Conservation (phyloP, 1,140 invertebrate genomes). For the Lucilia sericata region DNA sequence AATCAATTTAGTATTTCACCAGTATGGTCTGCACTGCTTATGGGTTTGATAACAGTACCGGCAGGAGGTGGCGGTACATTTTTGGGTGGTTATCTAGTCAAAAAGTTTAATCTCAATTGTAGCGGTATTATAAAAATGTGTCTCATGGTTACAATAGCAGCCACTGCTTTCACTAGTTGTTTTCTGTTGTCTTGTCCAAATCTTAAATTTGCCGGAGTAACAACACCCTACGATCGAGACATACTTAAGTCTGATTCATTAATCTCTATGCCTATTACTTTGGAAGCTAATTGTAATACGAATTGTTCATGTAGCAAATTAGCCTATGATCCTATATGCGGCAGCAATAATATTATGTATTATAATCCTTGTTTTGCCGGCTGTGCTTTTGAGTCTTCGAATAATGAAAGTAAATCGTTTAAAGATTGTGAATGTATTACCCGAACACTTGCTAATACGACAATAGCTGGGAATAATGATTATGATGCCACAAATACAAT, state of each 20-base stretch:
- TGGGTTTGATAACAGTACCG: slow-evolving; percentile 81
- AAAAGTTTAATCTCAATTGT: slow-evolving; percentile 78
- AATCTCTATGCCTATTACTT: slow-evolving; percentile 21
- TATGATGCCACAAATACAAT: slow-evolving; percentile 74
- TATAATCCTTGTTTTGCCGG: slow-evolving; percentile 88
- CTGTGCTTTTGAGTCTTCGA: slow-evolving; percentile 71
- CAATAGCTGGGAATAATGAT: slow-evolving; percentile 44
- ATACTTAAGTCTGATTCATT: neutral
- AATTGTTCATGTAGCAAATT: slow-evolving; percentile 73
- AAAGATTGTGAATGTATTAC: slow-evolving; percentile 71
- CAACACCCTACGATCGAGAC: slow-evolving; percentile 69
- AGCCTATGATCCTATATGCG: slow-evolving; percentile 77
- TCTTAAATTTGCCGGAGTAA: slow-evolving; percentile 80
- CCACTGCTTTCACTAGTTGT: slow-evolving; percentile 73
- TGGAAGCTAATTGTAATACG: slow-evolving; percentile 73
- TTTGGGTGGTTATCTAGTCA: slow-evolving; percentile 83
- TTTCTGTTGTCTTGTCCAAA: slow-evolving; percentile 83
- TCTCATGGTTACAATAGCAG: slow-evolving; percentile 72
- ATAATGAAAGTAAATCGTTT: slow-evolving; percentile 69
- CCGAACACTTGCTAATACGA: neutral
- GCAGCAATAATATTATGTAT: slow-evolving; percentile 82
- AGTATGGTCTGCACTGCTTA: slow-evolving; percentile 78
- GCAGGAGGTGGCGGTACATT: slow-evolving; percentile 84
- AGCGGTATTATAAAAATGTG: slow-evolving; percentile 83
- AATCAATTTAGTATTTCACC: slow-evolving; percentile 84